Evolutionary conservation across 1,140 invertebrate genomes (phyloP).

Genomic region (fruit fly (Drosophila melanogaster)): Release_6_plus_ISO1_MT NT_037436.4:1478001-1478500

Average conservation of each 20-base stretch:
- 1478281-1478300: constrained; percentile 82
- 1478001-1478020: constrained; percentile 58
- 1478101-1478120: background rate
- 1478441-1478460: constrained; percentile 46
- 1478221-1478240: constrained; percentile 77
- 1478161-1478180: constrained; percentile 50
- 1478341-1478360: constrained; percentile 64
- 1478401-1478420: constrained; percentile 83
- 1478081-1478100: background rate
- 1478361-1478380: constrained; percentile 78
- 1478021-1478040: constrained; percentile 50
- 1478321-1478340: constrained; percentile 55
- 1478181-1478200: constrained; percentile 15
- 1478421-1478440: constrained; percentile 58
- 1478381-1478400: constrained; percentile 78
- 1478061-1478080: background rate
- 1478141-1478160: constrained; percentile 18
- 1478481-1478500: constrained; percentile 74
- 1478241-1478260: constrained; percentile 53
- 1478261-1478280: constrained; percentile 69
- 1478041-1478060: constrained; percentile 4
- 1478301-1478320: constrained; percentile 77
- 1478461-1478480: constrained; percentile 51
- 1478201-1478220: constrained; percentile 19
- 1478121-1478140: constrained; percentile 3